Percentiles rank a stretch among this genome's conserved stretches.
phyloP scores from a whole-genome alignment of 2,797 vertebrate genomes.

The Chaenodraco wilsoni region DNA sequence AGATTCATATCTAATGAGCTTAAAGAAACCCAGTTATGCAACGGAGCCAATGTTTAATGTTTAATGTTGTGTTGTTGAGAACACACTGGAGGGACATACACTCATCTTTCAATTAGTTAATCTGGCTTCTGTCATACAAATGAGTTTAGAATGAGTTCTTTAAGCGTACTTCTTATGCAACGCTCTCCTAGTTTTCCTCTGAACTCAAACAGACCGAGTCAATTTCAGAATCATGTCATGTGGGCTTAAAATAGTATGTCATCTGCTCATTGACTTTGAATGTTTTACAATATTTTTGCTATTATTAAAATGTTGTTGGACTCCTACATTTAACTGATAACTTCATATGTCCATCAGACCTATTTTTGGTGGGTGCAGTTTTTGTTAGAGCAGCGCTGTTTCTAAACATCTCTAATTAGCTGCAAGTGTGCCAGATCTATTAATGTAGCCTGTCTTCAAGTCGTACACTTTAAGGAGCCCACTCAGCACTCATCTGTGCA shows the following conservation, averaged over 20 bases:
- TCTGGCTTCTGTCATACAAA: conserved; percentile 29
- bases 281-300: conserved; percentile 39
- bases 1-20: conserved; percentile 80
- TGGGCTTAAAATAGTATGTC: conserved; percentile 13
- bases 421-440: conserved; percentile 33
- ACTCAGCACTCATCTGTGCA: conserved; percentile 48
- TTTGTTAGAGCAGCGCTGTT: conserved; percentile 49
- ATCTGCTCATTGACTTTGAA: conserved; percentile 36
- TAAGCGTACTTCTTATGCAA: conserved; percentile 3
- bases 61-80: conserved; percentile 74
- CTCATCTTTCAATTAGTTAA: conserved; percentile 53
- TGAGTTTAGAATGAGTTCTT: conserved; percentile 15
- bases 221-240: conserved; percentile 14
- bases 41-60: conserved; percentile 67
- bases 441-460: conserved; percentile 55
- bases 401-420: conserved; percentile 63
- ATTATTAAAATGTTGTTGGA: conserved; percentile 36
- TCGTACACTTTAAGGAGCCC: conserved; percentile 52
- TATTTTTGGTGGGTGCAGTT: conserved; percentile 30
- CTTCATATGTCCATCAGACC: conserved; percentile 36
- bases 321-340: conserved; percentile 39
- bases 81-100: conserved; percentile 45
- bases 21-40: conserved; percentile 74
- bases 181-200: neutral
- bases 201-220: conserved; percentile 22